Percentiles rank a stretch among this genome's conserved stretches.
Evolutionary conservation across 1,140 invertebrate genomes (phyloP).

Genomic region (Papilio machaon): DNA sequence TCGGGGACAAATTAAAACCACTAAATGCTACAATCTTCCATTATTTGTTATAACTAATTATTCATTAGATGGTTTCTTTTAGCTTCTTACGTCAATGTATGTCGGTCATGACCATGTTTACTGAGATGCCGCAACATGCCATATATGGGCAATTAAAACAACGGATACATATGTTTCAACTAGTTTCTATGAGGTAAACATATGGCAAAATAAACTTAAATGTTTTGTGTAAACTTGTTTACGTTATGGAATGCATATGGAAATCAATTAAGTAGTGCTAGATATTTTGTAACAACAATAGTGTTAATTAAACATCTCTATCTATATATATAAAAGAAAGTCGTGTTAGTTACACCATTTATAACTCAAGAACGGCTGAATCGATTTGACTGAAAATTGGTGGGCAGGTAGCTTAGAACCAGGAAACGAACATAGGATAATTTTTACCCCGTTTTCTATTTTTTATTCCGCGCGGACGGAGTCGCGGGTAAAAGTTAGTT

Average conservation of each 20-base stretch:
- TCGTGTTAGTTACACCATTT: too few species aligned
- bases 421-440: not conserved
- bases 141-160: not conserved
- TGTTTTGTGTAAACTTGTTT: not conserved
- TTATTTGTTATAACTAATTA: not conserved
- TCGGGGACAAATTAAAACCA: too few species aligned
- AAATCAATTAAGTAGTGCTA: not conserved
- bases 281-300: not conserved
- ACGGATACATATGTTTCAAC: not conserved
- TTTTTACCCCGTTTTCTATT: too few species aligned
- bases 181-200: not conserved
- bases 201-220: not conserved
- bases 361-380: too few species aligned
- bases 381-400: too few species aligned
- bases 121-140: conserved; percentile 2
- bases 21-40: not conserved
- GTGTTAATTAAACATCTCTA: not conserved
- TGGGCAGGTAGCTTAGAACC: not conserved
- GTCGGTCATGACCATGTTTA: not conserved
- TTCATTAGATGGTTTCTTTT: not conserved
- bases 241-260: not conserved
- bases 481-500: too few species aligned
- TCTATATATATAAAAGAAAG: not conserved
- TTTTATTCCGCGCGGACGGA: too few species aligned
- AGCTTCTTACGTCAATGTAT: not conserved